These are phyloP conservation scores for Agraylea sexmaculata DNA, from an alignment of 1,140 invertebrate genomes.

Conservation along the genomic window DNA sequence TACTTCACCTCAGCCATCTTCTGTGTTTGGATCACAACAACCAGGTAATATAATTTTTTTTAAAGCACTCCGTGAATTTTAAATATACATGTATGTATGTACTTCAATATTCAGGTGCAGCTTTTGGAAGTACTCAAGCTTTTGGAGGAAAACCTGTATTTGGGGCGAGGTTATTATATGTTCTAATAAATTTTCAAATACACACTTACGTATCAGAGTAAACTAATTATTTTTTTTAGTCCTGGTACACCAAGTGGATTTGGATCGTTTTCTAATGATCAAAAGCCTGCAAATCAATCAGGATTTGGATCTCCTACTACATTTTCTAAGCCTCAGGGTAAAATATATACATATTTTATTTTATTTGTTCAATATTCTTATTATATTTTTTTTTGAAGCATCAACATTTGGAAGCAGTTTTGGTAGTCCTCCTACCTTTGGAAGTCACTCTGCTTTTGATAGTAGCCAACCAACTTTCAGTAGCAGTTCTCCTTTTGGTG, in stretches of 20 bases:
- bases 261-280: slow-evolving; percentile 14
- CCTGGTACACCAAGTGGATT: slow-evolving; percentile 16
- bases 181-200: too few relatives aligned
- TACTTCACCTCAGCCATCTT: slow-evolving; percentile 12
- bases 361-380: background rate
- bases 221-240: slow-evolving; percentile 9
- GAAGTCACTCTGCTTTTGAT: slow-evolving; percentile 9
- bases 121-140: slow-evolving; percentile 1
- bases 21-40: slow-evolving; percentile 11
- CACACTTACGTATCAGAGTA: too few relatives aligned
- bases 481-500: slow-evolving; percentile 19
- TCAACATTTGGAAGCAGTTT: slow-evolving; percentile 29
- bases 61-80: slow-evolving; percentile 6
- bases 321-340: slow-evolving; percentile 17
- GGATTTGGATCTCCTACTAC: slow-evolving; percentile 17
- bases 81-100: too few relatives aligned
- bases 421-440: slow-evolving; percentile 15
- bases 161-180: background rate
- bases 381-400: slow-evolving; percentile 11
- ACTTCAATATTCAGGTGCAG: slow-evolving; percentile 17
- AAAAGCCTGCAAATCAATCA: slow-evolving; percentile 13
- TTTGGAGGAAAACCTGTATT: slow-evolving; percentile 3
- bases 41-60: slow-evolving; percentile 5
- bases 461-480: too few relatives aligned
- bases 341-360: background rate